Evolutionary conservation across 1,140 invertebrate species (phyloP).

Genomic region (Bombus turneri): DNA sequence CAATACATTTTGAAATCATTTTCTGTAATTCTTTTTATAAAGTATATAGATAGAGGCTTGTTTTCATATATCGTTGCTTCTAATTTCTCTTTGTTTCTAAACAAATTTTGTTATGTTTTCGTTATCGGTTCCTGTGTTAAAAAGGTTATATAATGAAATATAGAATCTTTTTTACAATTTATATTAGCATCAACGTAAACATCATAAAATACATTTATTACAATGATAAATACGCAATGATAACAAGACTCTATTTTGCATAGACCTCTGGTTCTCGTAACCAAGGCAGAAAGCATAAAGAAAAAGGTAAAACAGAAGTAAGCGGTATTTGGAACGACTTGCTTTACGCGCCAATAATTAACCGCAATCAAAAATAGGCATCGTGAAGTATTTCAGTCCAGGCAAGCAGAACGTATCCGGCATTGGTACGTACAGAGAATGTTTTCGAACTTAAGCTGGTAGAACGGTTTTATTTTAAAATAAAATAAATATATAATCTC

Average conservation of each 20-base stretch:
- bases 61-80: neutral
- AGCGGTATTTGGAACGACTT: slow-evolving; percentile 30
- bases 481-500: neutral
- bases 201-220: neutral
- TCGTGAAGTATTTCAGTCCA: slow-evolving; percentile 35
- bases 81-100: neutral
- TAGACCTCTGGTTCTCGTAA: neutral
- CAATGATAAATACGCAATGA: neutral
- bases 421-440: slow-evolving; percentile 35
- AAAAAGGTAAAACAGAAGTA: slow-evolving; percentile 6
- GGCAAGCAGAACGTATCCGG: slow-evolving; percentile 33
- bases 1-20: neutral
- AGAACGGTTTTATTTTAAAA: neutral
- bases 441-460: neutral
- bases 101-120: neutral
- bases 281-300: neutral
- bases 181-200: neutral
- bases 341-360: slow-evolving; percentile 47
- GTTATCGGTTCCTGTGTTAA: neutral
- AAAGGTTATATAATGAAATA: neutral
- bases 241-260: neutral
- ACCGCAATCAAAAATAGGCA: slow-evolving; percentile 52
- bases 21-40: neutral
- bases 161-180: neutral
- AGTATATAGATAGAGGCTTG: neutral